Evolutionary conservation across 2,888 invertebrate genomes (phyloP), one percentile per base, ranked within the genome.

Genomic region (Aromia moschata): DNA sequence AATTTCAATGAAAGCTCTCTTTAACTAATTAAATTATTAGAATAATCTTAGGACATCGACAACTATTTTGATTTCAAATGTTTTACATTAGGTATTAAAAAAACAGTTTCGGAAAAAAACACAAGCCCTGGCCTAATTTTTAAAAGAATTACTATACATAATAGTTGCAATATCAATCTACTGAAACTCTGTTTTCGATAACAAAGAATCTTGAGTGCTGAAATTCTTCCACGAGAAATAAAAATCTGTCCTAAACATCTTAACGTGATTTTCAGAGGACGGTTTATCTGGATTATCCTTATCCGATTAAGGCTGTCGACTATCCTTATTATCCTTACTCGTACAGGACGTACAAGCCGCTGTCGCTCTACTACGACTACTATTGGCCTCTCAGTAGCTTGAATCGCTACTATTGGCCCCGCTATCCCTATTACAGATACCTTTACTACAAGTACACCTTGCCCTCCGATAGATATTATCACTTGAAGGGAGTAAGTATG

Each of bases 401-500:
- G 11, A 73, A 71, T 44, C 69, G 69, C 31, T 72, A 70, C 58
- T 60, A 64, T 45, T 73, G 72, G 70, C 72, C 71, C 4, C 68
- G 67, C 53, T 70, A 70, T 45, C 68, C 69, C 4, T 70, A 70
- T 58, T 66, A 74, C 61, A 70, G 70, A 57, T 72, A 74, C 55
- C 61, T 72, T 57, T 70, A 71, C 31, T 70, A 72, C 60, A 70
- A 68, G 56, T 71, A 73, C 45, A 72, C 71, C 9, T 59, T 71
- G 49, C 73, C 73, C 3, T 71, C 70, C 11, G 73, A 73, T 43
- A 63, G 71, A 60, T 73, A 70, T 47, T 73, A 69, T 53, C 65
- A 69, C 53, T 55, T 71, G 56, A 72, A 72, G 56, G 62, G 65
- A 52, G 72, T 72, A 70, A 72, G 72, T 71, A 68, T 65, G 12